These are phyloP conservation scores for Orius laevigatus DNA, from an alignment of 1,140 invertebrate genomes.

Conservation along the genomic window DNA sequence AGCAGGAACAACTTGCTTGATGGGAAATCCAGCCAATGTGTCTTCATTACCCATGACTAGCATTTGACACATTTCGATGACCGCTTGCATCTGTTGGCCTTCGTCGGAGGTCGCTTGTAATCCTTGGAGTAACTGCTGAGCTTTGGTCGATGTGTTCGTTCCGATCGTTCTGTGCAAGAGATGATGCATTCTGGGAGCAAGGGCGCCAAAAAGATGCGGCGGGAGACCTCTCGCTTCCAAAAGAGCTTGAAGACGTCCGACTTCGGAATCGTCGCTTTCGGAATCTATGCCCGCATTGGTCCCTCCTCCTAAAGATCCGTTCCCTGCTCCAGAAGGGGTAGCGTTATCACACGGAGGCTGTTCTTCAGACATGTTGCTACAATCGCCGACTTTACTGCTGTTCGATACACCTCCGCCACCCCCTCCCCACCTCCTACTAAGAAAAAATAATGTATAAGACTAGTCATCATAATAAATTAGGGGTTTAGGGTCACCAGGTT, in stretches of 20 bases:
- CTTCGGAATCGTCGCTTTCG: constrained; percentile 67
- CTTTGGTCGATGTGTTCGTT: constrained; percentile 71
- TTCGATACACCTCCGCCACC: background rate
- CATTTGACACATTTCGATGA: constrained; percentile 97
- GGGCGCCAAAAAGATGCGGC: constrained; percentile 84
- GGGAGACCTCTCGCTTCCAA: constrained; percentile 87
- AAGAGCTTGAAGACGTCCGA: constrained; percentile 73
- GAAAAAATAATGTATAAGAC: too few relatives aligned
- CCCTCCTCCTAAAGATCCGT: constrained; percentile 3
- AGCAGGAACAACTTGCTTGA: constrained; percentile 93
- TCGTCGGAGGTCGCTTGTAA: constrained; percentile 89
- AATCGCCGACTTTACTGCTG: constrained; percentile 12
- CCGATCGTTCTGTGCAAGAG: constrained; percentile 86
- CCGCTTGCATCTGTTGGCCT: constrained; percentile 89
- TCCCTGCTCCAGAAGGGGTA: constrained; percentile 12
- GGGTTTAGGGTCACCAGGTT: too few relatives aligned
- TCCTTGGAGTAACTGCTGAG: constrained; percentile 82
- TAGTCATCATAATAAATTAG: too few relatives aligned
- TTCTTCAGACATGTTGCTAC: constrained; percentile 15
- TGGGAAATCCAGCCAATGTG: constrained; percentile 91
- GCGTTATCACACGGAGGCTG: constrained; percentile 15
- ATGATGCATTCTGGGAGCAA: constrained; percentile 95
- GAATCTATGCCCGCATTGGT: constrained; percentile 24
- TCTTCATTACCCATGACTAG: constrained; percentile 99
- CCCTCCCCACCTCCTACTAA: constrained; percentile 15